Evolutionary conservation across 2,113 vertebrate species (phyloP), one percentile per base, ranked within the genome.

Genomic region (Ictidomys tridecemlineatus): DNA sequence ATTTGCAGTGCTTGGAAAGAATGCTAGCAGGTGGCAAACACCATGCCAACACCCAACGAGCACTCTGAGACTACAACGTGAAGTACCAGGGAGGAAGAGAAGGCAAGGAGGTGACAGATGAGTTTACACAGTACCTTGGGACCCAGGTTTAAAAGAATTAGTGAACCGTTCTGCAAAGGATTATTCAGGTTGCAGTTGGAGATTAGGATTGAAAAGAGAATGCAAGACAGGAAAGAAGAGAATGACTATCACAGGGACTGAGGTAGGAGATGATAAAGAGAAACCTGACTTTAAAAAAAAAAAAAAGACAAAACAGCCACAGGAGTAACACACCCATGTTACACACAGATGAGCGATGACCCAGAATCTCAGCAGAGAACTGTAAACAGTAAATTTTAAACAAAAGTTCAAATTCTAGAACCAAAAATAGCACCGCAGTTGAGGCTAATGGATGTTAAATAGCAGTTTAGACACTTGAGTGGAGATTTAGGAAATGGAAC

Each of bases 21-120:
- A 42, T 10, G 79, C 42, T 16, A 6, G 83, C 13, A 13, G 2
- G 42, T 11, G 7, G 32, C 8, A 17, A 51, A 51, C 18, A 1
- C 51, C 2, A 0, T 1, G 10, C 7, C 5, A 69, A 18, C 7
- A 48, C 39, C 13, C 2, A 0, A 51, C 63, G 4, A 0, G 8
- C 4, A 67, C 65, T 32, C 42, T 32, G 24, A 69, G 18, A 28
- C 76, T 30, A 39, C 16, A 39, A 70, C 67, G 6, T 37, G 0
- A 16, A 61, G 30, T 34, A 39, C 58, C 48, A 11, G 22, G 28
- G 30, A 4, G 34, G 32, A 20, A 5, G 14, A 37, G 12, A 67
- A 3, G 63, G 61, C 78, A 58, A 39, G 28, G 30, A 12, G 51
- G 69, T 16, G 79, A 45, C 73, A 85, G 73, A 56, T 16, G 14